phyloP scores from a whole-genome alignment of 2,797 vertebrate species.

The Coregonus sp. region DNA sequence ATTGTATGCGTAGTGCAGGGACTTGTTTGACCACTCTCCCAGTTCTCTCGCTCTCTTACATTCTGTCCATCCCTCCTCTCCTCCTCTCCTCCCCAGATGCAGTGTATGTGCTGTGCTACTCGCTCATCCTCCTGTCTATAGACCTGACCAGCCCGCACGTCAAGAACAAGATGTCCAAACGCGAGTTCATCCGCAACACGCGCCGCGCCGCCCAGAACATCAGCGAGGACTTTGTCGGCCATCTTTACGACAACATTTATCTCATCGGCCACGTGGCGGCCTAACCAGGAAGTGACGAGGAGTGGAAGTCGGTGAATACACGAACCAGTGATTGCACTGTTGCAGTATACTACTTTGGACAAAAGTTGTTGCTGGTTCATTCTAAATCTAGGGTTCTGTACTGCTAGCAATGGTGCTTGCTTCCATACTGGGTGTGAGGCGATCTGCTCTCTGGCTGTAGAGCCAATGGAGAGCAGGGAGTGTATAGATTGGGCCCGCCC shows the following conservation, averaged over 20 bases:
- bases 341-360: neutral
- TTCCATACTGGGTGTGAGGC: neutral
- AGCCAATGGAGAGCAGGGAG: neutral
- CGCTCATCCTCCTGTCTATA: constrained; percentile 97
- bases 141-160: constrained; percentile 97
- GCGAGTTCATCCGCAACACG: constrained; percentile 98
- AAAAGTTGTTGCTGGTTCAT: constrained; percentile 68
- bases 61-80: neutral
- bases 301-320: constrained; percentile 10
- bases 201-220: constrained; percentile 95
- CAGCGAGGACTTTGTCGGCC: constrained; percentile 97
- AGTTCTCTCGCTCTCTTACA: neutral
- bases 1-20: too few relatives aligned
- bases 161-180: constrained; percentile 99
- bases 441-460: neutral
- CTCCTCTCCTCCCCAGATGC: constrained; percentile 78
- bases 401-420: constrained; percentile 9
- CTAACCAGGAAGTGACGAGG: constrained; percentile 59
- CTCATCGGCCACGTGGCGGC: constrained; percentile 97
- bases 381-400: constrained; percentile 61
- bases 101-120: constrained; percentile 98
- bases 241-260: constrained; percentile 99
- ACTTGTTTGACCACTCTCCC: neutral
- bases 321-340: neutral
- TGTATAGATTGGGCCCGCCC: neutral